These are phyloP conservation scores for Sinocyclocheilus rhinocerous DNA, from an alignment of 2,113 vertebrate species.

Conservation along the genomic window DNA sequence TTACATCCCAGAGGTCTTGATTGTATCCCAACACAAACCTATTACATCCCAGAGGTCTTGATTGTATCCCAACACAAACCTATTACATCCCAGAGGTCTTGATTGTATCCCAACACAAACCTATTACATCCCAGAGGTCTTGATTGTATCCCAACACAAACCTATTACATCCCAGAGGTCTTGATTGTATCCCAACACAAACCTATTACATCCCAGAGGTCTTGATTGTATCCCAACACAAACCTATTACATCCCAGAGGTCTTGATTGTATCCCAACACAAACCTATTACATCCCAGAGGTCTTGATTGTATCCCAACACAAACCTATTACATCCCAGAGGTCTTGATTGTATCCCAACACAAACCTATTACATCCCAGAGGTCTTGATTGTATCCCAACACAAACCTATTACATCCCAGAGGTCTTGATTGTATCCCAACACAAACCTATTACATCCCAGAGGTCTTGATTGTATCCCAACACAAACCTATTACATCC, in stretches of 20 bases:
- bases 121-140: neutral
- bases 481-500: neutral
- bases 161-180: neutral
- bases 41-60: neutral
- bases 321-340: neutral
- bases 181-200: too few relatives aligned
- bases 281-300: neutral
- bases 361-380: neutral
- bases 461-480: too few relatives aligned
- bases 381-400: too few relatives aligned
- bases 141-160: too few relatives aligned
- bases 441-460: neutral
- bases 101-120: too few relatives aligned
- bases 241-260: neutral
- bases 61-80: too few relatives aligned
- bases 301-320: too few relatives aligned
- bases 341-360: too few relatives aligned
- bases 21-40: too few relatives aligned
- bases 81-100: neutral
- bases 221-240: too few relatives aligned
- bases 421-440: too few relatives aligned
- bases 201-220: neutral
- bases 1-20: constrained; percentile 1
- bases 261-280: too few relatives aligned
- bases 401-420: neutral